These are phyloP conservation scores for Mesitornis unicolor DNA, from an alignment of 2,113 vertebrate species.

Conservation along the genomic window DNA sequence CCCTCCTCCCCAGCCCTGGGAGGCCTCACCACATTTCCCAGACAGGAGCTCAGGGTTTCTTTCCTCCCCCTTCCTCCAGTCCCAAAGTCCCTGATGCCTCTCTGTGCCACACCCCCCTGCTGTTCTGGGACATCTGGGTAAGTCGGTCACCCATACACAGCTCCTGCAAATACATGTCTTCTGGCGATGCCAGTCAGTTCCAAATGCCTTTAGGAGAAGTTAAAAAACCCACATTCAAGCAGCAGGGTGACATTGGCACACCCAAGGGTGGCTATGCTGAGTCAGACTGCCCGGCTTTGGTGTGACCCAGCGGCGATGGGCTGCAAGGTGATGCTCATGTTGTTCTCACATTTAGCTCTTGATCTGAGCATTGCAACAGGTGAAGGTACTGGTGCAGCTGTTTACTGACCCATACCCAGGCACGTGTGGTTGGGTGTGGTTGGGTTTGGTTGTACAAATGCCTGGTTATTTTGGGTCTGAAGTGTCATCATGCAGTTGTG, in stretches of 20 bases:
- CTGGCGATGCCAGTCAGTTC: neutral
- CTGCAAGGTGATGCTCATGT: too few relatives aligned
- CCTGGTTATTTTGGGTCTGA: neutral
- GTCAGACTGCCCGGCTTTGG: neutral
- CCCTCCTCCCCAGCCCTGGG: neutral
- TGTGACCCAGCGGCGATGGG: too few relatives aligned
- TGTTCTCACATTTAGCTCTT: too few relatives aligned
- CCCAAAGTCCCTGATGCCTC: neutral
- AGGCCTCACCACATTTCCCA: neutral
- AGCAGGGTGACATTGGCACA: neutral
- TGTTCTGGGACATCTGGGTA: neutral
- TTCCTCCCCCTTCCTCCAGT: neutral
- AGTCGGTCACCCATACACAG: neutral
- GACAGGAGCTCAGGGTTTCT: neutral
- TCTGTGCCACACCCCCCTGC: accelerated
- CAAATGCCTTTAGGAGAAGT: neutral
- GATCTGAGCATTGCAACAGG: neutral
- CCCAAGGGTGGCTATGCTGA: neutral
- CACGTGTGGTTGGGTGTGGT: too few relatives aligned
- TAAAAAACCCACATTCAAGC: neutral
- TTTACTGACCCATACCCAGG: too few relatives aligned
- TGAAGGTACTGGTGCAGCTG: neutral
- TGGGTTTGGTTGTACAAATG: too few relatives aligned
- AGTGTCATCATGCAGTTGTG: neutral
- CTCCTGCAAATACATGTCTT: neutral